Evolutionary conservation across 2,888 invertebrate genomes (phyloP).

Genomic region (Acleris cristana): DNA sequence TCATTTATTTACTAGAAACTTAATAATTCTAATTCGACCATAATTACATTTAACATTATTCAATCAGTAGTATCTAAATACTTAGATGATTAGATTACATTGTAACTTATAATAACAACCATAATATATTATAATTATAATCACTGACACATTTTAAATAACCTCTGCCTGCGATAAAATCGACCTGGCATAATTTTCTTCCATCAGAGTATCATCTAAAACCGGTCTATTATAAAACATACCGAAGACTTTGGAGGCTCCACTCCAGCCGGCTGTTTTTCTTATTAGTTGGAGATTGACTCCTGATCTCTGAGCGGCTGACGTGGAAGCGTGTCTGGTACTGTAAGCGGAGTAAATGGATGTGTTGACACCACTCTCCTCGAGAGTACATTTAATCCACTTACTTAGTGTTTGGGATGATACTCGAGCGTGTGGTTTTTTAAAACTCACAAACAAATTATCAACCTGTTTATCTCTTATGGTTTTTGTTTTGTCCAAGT

Average conservation of each 20-base stretch:
- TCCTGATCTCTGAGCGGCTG: constrained; percentile 35
- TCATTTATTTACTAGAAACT: not conserved
- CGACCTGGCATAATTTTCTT: not conserved
- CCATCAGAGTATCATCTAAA: not conserved
- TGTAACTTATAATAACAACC: too few species aligned
- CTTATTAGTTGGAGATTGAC: constrained; percentile 39
- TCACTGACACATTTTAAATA: not conserved
- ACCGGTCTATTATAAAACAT: constrained; percentile 8
- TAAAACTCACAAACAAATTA: constrained; percentile 15
- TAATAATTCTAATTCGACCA: not conserved
- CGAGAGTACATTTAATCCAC: constrained; percentile 40
- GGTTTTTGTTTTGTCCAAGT: constrained; percentile 4
- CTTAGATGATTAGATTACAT: too few species aligned
- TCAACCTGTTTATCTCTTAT: not conserved
- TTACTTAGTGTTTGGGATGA: constrained; percentile 40
- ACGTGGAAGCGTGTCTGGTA: constrained; percentile 42
- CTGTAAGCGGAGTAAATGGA: constrained; percentile 40
- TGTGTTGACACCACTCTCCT: constrained; percentile 38
- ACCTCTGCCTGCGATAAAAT: not conserved
- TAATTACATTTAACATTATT: not conserved
- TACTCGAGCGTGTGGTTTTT: constrained; percentile 27
- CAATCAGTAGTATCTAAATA: not conserved
- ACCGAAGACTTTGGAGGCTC: constrained; percentile 9
- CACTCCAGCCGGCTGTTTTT: constrained; percentile 36
- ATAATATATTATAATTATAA: too few species aligned